phyloP scores from a whole-genome alignment of 30 jellyfish, hydroid and myxozoan genomes.

The Rhopilema esculentum region DNA sequence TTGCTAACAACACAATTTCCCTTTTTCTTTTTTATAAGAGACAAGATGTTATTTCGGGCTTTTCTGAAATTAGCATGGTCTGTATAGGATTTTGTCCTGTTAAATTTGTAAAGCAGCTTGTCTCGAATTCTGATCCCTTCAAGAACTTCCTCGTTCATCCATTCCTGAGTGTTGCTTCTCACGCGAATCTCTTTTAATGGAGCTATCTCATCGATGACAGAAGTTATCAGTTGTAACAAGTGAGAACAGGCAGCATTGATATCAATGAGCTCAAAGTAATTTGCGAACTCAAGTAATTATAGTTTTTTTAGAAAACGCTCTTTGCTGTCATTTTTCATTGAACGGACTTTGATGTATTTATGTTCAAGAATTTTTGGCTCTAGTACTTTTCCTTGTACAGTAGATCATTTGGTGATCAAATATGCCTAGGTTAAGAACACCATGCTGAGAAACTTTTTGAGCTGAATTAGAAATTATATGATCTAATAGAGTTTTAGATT shows the following conservation, averaged over 20 bases:
- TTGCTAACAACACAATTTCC: not conserved
- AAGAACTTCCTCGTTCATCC: slow-evolving; percentile 42
- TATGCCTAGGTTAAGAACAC: slow-evolving; percentile 11
- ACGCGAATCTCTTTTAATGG: slow-evolving; percentile 45
- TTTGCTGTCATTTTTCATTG: slow-evolving; percentile 15
- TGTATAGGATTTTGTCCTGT: not conserved
- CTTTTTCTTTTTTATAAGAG: not conserved
- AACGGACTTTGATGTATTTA: slow-evolving; percentile 7
- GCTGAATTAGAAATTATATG: slow-evolving; percentile 4
- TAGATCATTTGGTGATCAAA: slow-evolving; percentile 42
- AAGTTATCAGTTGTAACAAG: slow-evolving; percentile 8
- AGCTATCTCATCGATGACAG: slow-evolving; percentile 28
- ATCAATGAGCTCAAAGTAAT: slow-evolving; percentile 9
- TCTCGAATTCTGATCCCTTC: slow-evolving; percentile 22
- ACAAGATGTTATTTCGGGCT: not conserved
- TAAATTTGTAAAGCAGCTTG: slow-evolving; percentile 13
- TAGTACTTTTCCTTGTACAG: slow-evolving; percentile 30
- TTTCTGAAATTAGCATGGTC: not conserved
- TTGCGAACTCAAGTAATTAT: not conserved
- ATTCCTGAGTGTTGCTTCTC: slow-evolving; percentile 39
- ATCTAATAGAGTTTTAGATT: not conserved
- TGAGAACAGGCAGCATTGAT: slow-evolving; percentile 43
- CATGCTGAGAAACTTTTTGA: slow-evolving; percentile 12
- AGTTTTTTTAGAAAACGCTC: slow-evolving; percentile 25
- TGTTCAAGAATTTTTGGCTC: slow-evolving; percentile 9